Base-by-base conservation (phyloP, 2,797 vertebrate species). In the Eremophila alpestris region DNA sequence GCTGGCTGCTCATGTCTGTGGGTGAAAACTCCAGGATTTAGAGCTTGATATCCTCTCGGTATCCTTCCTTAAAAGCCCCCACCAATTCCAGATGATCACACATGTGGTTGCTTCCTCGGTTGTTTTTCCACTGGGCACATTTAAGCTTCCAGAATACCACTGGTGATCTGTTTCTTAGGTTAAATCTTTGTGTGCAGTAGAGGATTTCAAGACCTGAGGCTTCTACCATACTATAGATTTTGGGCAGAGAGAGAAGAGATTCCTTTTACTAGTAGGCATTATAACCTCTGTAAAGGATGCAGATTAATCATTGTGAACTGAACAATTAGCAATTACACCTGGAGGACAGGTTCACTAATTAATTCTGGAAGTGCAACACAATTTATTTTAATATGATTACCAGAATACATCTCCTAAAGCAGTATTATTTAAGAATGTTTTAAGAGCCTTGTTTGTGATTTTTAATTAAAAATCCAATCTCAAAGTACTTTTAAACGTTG, bases 381-480 rank as follows among this genome's bases (percentile, higher is more conserved):
- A 1, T 91, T 83, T 86, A 73, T 82, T 82, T 82, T 90, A 83
- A 24, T 88, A 80, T 52, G 56, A 83, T 81, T 70, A 46, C 83
- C 43, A 80, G 49, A 94, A 85, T 36, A 21, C 74, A 60, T 67
- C 45, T 91, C 36, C 56, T 93, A 74, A 95, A 91, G 13, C 22
- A 68, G 46, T 55, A 52, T 65, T 76, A 73, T 52, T 94, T 94
- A 0, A 59, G 90, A 84, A 73, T 67, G 43, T 70, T 92, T 84
- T 82, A 79, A 95, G 59, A 93, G 26, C 26, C 38, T 46, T 87
- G 85, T 60, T 83, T 92, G 40, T 71, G 49, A 70, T 81, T 91
- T 90, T 92, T 70, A 96, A 90, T 95, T 92, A 85, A 91, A 95
- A 91, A 93, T 74, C 22, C 69, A 62, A 38, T 86, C 49, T 84